Base-by-base conservation (phyloP, 2,797 vertebrate genomes). In the Peromyscus nudipes region DNA sequence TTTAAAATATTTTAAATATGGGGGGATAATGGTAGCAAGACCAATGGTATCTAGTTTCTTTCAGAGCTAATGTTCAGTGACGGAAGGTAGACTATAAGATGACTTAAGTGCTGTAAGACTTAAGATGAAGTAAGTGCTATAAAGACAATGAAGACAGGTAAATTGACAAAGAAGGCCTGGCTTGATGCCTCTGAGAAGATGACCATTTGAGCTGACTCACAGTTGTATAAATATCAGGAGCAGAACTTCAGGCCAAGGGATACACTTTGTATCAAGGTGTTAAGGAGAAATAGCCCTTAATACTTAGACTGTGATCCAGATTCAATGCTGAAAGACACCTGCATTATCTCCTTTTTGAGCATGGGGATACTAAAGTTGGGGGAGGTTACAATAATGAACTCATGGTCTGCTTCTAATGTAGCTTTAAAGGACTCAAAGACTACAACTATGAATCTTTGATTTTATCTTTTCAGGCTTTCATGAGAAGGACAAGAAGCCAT, bases 401-500 rank as follows among this genome's bases (percentile, higher is more conserved):
- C 23, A 79, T 91, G 25, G 29, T 88, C 0, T 71, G 11, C 29
- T 37, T 67, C 4, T 52, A 62, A 5, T 27, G 2, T 89, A 62
- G 25, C 5, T 21, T 89, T 65, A 46, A 34, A 40, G 19, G n/a
- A 27, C 67, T 85, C 84, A 82, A 27, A 43, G 6, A 55, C 29
- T 6, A 2, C n/a, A 67, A 3, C 27, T 2, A 10, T 3, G 11
- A 65, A 73, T 69, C 46, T 13, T 71, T 55, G 12, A 34, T 79
- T 96, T 67, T 91, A 1, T 96, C 91, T 92, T 85, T 1, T 0
- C 95, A 99, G 99, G 99, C 65, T 99, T 99, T 97, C 98, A 99
- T 1, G 99, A 99, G 98, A 99, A 96, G 57, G 98, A 98, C 0
- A 99, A 99, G 90, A 99, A 99, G 98, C 99, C 99, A 0, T 99